Conservation (phyloP, 92 coral and sea anemone species). For the Isaurus tuberculatus region DNA sequence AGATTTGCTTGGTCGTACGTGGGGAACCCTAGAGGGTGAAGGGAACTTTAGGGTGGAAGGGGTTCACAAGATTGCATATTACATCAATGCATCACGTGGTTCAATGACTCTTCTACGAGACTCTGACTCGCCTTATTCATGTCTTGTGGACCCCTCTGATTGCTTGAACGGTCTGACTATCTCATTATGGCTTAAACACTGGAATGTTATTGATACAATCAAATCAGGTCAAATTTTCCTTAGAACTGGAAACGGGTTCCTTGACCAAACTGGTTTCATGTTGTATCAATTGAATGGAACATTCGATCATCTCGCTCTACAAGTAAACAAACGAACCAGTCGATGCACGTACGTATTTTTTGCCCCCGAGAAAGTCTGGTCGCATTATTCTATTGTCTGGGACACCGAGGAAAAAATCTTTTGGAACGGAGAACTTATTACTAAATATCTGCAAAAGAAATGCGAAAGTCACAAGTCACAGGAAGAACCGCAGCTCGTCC, state of each 20-base stretch:
- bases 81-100: not conserved
- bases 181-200: constrained; percentile 24
- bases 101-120: constrained; percentile 16
- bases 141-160: constrained; percentile 7
- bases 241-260: constrained; percentile 23
- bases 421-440: constrained; percentile 26
- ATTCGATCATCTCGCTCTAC: constrained; percentile 34
- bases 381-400: not conserved
- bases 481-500: constrained; percentile 15
- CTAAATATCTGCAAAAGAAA: not conserved
- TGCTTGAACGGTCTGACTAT: constrained; percentile 9
- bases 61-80: not conserved
- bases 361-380: constrained; percentile 36
- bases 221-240: constrained; percentile 23
- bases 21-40: not conserved
- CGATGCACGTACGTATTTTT: constrained; percentile 23
- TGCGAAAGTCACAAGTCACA: not conserved
- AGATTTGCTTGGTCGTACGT: not conserved
- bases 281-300: constrained; percentile 24
- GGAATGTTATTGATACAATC: not conserved
- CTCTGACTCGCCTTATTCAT: not conserved
- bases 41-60: constrained; percentile 16
- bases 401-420: not conserved
- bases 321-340: constrained; percentile 1
- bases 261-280: constrained; percentile 16